A percentile compares a stretch with the other conserved stretches of the same genome.
Evolutionary conservation across 2,113 vertebrate genomes (phyloP).

Genomic region (Poecilia latipinna): DNA sequence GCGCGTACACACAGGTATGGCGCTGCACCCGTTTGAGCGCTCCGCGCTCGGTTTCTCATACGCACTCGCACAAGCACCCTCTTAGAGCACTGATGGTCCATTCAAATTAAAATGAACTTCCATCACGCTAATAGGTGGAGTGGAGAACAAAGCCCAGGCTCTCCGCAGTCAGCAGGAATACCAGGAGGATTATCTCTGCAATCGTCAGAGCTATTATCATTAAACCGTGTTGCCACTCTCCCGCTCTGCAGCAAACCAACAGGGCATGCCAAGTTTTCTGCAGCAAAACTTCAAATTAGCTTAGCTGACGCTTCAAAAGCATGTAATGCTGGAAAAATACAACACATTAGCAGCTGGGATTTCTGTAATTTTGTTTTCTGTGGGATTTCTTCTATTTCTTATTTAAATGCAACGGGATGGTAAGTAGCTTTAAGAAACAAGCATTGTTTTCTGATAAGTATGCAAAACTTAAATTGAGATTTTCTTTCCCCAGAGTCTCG

Average conservation of each 20-base stretch:
- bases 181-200: constrained; percentile 68
- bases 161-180: constrained; percentile 71
- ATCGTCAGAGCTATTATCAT: constrained; percentile 70
- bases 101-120: constrained; percentile 80
- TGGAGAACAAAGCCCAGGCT: constrained; percentile 74
- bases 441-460: too few relatives aligned
- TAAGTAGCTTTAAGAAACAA: too few relatives aligned
- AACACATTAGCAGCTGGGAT: constrained; percentile 10
- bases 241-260: constrained; percentile 35
- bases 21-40: constrained; percentile 3
- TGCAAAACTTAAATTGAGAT: too few relatives aligned
- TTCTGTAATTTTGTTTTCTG: constrained; percentile 1
- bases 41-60: constrained; percentile 30
- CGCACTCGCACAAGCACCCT: constrained; percentile 1
- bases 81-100: constrained; percentile 67
- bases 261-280: constrained; percentile 43
- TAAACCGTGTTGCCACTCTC: constrained; percentile 57
- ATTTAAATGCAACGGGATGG: constrained; percentile 3
- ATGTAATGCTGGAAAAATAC: not conserved
- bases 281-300: constrained; percentile 32
- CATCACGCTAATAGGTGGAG: constrained; percentile 73
- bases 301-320: constrained; percentile 13
- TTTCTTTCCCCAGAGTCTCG: too few relatives aligned
- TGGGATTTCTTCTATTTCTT: not conserved
- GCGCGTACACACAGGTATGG: constrained; percentile 12